A percentile compares a stretch with the other conserved stretches of the same genome.
Evolutionary conservation across 2,113 vertebrate species (phyloP).

Genomic region (Bos javanicus): DNA sequence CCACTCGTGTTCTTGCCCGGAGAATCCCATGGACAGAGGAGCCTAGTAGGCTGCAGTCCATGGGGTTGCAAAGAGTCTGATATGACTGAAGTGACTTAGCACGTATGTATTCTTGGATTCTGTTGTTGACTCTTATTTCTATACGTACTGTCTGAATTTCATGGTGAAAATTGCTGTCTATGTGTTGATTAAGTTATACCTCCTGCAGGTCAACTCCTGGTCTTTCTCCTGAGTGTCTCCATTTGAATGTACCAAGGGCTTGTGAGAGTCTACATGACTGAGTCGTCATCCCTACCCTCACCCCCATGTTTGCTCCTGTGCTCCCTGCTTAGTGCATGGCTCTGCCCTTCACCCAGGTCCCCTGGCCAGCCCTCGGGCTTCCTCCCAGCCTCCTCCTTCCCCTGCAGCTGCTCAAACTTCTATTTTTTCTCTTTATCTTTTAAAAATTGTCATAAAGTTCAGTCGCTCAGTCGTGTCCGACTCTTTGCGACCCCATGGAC

Average conservation of each 20-base stretch:
- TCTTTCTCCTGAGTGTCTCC: background rate
- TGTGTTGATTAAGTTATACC: background rate
- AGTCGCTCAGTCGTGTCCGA: accelerated
- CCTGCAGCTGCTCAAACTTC: background rate
- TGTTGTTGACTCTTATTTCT: background rate
- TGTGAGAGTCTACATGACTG: background rate
- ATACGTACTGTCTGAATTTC: background rate
- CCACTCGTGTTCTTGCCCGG: background rate
- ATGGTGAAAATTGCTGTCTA: background rate
- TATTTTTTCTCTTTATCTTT: background rate
- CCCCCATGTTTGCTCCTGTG: background rate
- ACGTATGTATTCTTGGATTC: background rate
- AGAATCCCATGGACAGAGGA: background rate
- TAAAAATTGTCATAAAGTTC: background rate
- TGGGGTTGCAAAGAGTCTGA: accelerated
- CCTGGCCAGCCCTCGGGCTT: background rate
- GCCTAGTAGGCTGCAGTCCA: background rate
- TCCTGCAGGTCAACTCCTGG: background rate
- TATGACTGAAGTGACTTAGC: background rate
- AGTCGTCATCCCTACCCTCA: background rate
- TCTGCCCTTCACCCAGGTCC: background rate
- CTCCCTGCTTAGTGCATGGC: background rate
- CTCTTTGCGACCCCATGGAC: background rate
- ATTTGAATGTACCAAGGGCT: accelerated
- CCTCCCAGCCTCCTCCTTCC: background rate